A percentile compares a stretch with the other conserved stretches of the same genome.
Evolutionary conservation across 2,888 invertebrate species (phyloP).

Genomic region (Philereme vetulata): DNA sequence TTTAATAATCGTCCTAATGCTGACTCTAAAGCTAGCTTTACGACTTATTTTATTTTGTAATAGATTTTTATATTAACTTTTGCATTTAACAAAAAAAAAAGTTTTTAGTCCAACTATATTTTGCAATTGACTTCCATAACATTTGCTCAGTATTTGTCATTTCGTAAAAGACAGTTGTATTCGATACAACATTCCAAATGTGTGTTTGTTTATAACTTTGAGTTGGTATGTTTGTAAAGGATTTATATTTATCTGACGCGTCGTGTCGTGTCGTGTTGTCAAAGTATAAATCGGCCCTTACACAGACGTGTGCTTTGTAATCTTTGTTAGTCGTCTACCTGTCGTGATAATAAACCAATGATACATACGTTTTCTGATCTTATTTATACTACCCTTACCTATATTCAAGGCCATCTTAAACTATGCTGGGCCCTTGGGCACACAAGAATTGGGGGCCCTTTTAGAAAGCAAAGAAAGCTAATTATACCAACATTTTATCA

Average conservation of each 20-base stretch:
- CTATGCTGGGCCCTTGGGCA: no score
- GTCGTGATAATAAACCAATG: constrained; percentile 77
- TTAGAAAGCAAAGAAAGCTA: no score
- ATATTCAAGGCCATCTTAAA: no score
- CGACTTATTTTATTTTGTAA: constrained; percentile 21
- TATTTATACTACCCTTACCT: background rate
- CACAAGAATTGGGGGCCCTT: no score
- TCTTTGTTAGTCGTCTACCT: constrained; percentile 40
- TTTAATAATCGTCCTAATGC: no score
- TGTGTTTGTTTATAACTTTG: constrained; percentile 32
- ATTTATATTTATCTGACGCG: no score
- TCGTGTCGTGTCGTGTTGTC: no score
- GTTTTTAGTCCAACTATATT: constrained; percentile 8
- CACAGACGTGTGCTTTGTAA: constrained; percentile 1
- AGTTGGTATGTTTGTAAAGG: no score
- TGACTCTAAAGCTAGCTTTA: background rate
- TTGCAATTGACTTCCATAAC: constrained; percentile 32
- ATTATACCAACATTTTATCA: no score
- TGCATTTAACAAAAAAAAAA: constrained; percentile 2
- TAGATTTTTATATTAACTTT: constrained; percentile 15
- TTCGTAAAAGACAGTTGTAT: constrained; percentile 42
- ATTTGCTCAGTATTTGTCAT: constrained; percentile 45
- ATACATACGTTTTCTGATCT: constrained; percentile 40
- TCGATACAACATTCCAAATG: constrained; percentile 56
- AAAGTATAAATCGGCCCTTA: no score